Evolutionary conservation across 2,888 invertebrate genomes (phyloP).

Genomic region (Suillia variegata): DNA sequence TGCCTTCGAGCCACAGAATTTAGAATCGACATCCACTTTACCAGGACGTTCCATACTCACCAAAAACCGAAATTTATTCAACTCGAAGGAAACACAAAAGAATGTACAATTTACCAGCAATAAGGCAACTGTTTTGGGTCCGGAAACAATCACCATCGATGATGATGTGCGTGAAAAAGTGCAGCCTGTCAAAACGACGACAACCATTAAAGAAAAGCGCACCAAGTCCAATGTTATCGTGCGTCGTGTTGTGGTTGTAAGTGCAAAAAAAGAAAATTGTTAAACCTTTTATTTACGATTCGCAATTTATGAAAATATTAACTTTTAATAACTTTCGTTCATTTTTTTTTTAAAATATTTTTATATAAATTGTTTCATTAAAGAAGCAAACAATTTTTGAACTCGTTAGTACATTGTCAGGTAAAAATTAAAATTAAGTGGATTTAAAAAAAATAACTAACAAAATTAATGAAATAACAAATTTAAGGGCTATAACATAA

Average conservation of each 20-base stretch:
- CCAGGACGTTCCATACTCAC: conserved; percentile 31
- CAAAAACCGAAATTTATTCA: conserved; percentile 40
- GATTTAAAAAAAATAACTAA: too few species aligned
- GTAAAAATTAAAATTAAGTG: too few species aligned
- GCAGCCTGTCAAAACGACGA: conserved; percentile 22
- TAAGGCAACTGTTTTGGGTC: conserved; percentile 37
- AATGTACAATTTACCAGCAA: conserved; percentile 45
- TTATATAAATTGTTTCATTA: too few species aligned
- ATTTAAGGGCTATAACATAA: too few species aligned
- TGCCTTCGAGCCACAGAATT: too few species aligned
- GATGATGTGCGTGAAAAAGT: conserved; percentile 24
- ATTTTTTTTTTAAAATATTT: too few species aligned
- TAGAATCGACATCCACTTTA: neutral
- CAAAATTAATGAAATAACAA: too few species aligned
- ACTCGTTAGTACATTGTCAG: too few species aligned
- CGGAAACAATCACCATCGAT: neutral
- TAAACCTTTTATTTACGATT: neutral
- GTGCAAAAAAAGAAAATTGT: conserved; percentile 34
- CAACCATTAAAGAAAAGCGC: conserved; percentile 31
- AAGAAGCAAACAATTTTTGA: too few species aligned
- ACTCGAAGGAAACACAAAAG: conserved; percentile 41
- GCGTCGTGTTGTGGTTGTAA: conserved; percentile 47
- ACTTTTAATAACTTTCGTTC: neutral
- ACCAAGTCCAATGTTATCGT: conserved; percentile 48
- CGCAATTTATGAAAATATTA: too few species aligned